These are phyloP conservation scores for Halcyon malimbica DNA, from an alignment of 2,113 vertebrate genomes.

Conservation along the genomic window DNA sequence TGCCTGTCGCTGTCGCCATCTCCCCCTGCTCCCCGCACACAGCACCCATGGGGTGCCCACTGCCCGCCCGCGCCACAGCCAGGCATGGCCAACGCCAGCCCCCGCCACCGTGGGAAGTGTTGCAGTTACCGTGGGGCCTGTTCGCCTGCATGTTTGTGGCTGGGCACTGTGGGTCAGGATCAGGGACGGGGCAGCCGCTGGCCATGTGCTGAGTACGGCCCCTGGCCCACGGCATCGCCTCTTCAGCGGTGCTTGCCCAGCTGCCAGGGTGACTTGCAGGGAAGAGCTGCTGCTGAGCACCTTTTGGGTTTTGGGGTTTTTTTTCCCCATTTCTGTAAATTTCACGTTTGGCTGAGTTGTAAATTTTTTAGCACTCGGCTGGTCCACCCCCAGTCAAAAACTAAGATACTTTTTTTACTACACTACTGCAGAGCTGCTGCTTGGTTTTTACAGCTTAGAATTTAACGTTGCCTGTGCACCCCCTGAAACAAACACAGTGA, in stretches of 20 bases:
- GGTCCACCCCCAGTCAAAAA: neutral
- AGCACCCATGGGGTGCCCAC: conserved; percentile 23
- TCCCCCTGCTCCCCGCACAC: conserved; percentile 14
- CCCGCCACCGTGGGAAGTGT: conserved; percentile 73
- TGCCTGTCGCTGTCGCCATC: neutral
- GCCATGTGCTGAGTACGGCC: neutral
- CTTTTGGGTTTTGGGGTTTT: neutral
- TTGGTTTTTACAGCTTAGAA: neutral
- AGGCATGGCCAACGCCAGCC: conserved; percentile 75
- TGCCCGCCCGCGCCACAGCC: neutral
- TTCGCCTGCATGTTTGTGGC: neutral
- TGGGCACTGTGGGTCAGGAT: neutral
- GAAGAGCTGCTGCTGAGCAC: neutral
- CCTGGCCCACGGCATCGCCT: neutral
- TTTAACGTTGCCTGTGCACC: no score
- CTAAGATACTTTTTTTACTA: neutral
- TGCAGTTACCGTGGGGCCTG: neutral
- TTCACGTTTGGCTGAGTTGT: neutral
- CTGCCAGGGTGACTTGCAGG: neutral
- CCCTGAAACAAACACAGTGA: neutral
- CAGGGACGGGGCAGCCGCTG: neutral
- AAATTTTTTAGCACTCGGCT: neutral
- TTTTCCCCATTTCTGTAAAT: neutral
- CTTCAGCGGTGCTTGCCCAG: fast-evolving
- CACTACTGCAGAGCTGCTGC: neutral